Conservation (phyloP, 2,113 vertebrate genomes). For the Saccopteryx leptura region DNA sequence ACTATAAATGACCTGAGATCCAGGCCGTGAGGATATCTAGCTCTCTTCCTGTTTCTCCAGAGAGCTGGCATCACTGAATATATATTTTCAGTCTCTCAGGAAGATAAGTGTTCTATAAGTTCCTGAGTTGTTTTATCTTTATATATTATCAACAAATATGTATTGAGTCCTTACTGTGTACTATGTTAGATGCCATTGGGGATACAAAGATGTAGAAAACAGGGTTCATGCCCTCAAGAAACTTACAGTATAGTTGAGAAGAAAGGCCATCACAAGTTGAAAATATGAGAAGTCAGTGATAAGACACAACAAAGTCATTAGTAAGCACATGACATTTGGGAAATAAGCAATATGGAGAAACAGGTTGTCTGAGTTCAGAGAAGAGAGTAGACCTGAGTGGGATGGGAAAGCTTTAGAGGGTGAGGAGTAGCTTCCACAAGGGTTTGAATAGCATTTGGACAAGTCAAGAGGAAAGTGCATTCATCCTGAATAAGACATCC, state of each 20-base stretch:
- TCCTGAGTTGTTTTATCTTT: not conserved
- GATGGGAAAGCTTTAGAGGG: not conserved
- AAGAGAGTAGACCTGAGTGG: not conserved
- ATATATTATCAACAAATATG: not conserved
- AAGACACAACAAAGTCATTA: not conserved
- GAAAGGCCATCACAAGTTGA: not conserved
- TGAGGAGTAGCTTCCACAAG: not conserved
- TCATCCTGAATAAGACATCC: not conserved
- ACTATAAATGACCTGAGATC: not conserved
- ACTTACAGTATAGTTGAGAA: not conserved
- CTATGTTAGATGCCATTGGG: not conserved
- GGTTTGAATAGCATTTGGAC: not conserved
- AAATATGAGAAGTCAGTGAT: not conserved
- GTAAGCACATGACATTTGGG: not conserved
- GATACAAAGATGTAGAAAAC: not conserved
- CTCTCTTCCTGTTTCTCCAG: not conserved
- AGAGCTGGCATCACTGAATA: not conserved
- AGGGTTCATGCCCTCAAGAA: not conserved
- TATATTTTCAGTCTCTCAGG: not conserved
- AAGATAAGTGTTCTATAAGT: not conserved
- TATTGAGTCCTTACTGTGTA: not conserved
- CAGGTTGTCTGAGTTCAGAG: not conserved
- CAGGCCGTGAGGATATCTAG: not conserved
- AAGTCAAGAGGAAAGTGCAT: not conserved
- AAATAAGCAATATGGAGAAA: not conserved